Evolutionary conservation across 1,140 invertebrate species (phyloP).

Genomic region (Bombyx mandarina): DNA sequence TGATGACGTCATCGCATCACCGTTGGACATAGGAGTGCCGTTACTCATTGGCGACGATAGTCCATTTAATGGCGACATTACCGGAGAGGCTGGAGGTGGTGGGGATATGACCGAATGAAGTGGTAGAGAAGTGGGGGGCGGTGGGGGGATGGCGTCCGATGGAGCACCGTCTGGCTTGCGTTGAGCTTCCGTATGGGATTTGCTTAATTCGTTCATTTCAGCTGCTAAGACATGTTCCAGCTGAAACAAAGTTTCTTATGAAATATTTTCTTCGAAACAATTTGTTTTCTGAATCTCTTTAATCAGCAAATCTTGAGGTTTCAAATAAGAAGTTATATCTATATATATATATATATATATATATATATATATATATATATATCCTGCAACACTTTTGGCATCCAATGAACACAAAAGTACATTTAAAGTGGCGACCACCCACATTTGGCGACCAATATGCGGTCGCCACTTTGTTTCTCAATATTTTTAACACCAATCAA

Average conservation of each 20-base stretch:
- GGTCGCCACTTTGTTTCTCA: no score
- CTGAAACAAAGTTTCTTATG: constrained; percentile 28
- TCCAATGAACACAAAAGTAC: no score
- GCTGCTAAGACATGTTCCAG: constrained; percentile 62
- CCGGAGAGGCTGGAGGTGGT: constrained; percentile 15
- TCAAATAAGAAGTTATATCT: no score
- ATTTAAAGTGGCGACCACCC: no score
- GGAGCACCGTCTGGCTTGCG: constrained; percentile 60
- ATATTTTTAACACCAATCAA: no score
- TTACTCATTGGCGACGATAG: constrained; percentile 28
- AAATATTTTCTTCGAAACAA: no score
- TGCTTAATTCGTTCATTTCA: constrained; percentile 58
- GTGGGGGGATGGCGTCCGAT: constrained; percentile 50
- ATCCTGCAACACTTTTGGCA: no score
- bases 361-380: no score
- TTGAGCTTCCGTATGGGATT: constrained; percentile 44
- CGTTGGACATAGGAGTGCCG: constrained; percentile 35
- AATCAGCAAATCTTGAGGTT: no score
- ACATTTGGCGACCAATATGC: no score
- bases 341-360: no score
- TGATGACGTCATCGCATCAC: constrained; percentile 47
- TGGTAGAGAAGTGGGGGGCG: constrained; percentile 45
- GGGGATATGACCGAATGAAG: constrained; percentile 44
- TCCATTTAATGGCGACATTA: constrained; percentile 11
- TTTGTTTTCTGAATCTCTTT: no score